phyloP scores from a whole-genome alignment of 2,113 vertebrate genomes.

The Tringa solitaria region DNA sequence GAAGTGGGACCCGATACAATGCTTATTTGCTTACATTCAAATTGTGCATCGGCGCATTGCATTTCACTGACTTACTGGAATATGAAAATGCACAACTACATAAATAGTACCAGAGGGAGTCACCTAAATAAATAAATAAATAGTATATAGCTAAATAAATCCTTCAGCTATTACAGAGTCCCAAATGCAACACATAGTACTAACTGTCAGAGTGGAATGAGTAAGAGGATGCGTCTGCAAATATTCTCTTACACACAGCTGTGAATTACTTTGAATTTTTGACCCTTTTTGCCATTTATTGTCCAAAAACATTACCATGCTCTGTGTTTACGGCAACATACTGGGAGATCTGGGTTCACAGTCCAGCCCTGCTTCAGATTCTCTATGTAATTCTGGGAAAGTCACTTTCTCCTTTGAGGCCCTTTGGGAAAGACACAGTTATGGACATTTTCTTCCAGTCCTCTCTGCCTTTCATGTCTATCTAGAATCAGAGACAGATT shows the following conservation, averaged over 20 bases:
- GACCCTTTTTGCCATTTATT: background rate
- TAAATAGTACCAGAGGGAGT: background rate
- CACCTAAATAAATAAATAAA: conserved; percentile 38
- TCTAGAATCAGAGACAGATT: background rate
- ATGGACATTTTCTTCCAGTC: background rate
- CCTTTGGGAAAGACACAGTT: background rate
- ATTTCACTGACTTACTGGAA: background rate
- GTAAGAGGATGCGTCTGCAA: background rate
- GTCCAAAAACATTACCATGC: background rate
- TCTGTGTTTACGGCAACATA: background rate
- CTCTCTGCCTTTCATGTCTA: background rate
- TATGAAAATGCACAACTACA: background rate
- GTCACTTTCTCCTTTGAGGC: background rate
- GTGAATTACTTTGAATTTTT: background rate
- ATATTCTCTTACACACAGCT: background rate
- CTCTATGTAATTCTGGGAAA: background rate
- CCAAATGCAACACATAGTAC: background rate
- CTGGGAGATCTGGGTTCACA: background rate
- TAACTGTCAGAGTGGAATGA: conserved; percentile 4
- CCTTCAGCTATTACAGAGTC: background rate
- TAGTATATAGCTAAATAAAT: background rate
- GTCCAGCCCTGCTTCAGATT: background rate
- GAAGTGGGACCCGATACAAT: background rate
- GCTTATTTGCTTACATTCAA: background rate
- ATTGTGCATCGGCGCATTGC: background rate